A percentile compares a stretch with the other conserved stretches of the same genome.
These are phyloP conservation scores for Phrynocephalus vlangalii DNA, from an alignment of 2,797 vertebrate genomes.

Conservation along the genomic window DNA sequence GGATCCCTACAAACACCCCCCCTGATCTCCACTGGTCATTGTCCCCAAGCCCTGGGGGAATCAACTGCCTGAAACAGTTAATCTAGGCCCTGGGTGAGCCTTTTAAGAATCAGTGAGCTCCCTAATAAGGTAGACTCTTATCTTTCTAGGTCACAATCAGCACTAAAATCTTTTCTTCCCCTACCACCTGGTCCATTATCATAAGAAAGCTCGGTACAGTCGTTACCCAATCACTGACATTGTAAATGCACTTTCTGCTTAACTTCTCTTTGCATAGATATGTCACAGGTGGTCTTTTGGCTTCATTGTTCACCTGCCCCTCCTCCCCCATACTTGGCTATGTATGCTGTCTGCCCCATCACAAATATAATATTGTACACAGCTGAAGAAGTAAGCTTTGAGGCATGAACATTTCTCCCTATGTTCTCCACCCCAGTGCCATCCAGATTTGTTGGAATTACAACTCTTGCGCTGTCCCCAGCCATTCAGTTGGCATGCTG, in stretches of 20 bases:
- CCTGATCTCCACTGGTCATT: too few species aligned
- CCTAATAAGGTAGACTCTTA: neutral
- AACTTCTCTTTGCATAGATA: neutral
- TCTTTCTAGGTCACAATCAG: neutral
- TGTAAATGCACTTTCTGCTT: neutral
- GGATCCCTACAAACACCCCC: too few species aligned
- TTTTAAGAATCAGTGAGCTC: too few species aligned
- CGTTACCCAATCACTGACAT: neutral
- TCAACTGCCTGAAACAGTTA: too few species aligned
- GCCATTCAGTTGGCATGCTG: neutral
- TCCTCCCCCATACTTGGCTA: neutral
- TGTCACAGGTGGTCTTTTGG: neutral
- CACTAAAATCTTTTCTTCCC: neutral
- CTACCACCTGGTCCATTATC: neutral
- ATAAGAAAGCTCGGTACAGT: neutral
- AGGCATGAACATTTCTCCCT: neutral
- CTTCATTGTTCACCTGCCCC: neutral
- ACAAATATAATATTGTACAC: neutral
- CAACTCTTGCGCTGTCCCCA: neutral
- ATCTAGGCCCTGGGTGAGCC: too few species aligned
- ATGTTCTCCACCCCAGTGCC: neutral
- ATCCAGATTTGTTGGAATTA: neutral
- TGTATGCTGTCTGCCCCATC: neutral
- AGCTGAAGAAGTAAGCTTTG: neutral
- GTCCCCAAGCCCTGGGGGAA: too few species aligned